Evolutionary conservation across 1,140 invertebrate genomes (phyloP).

Genomic region (Lepidurus packardi): DNA sequence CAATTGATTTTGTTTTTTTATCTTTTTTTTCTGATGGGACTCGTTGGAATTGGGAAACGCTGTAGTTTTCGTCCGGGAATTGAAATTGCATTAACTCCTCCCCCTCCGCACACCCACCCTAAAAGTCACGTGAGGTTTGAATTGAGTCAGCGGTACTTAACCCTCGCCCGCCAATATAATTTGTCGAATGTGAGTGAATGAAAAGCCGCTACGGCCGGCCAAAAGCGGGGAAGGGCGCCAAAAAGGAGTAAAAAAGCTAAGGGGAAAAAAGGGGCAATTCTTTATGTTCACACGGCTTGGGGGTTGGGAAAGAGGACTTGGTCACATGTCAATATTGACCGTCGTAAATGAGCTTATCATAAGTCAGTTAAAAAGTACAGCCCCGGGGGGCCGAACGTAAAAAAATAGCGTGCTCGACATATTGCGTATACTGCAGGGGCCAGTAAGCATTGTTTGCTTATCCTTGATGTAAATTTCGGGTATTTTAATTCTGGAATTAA

Average conservation of each 20-base stretch:
- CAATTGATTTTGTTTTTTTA: background rate
- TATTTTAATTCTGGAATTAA: no score
- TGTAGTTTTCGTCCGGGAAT: conserved; percentile 7
- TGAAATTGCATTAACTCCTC: conserved; percentile 22
- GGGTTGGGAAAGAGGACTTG: background rate
- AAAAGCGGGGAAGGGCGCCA: conserved; percentile 7
- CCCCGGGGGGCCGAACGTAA: background rate
- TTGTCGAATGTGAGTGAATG: conserved; percentile 8
- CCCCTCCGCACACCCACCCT: background rate
- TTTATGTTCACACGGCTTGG: background rate
- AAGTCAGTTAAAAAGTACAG: conserved; percentile 16
- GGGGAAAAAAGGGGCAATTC: conserved; percentile 18
- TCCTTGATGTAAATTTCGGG: background rate
- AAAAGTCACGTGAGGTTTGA: background rate
- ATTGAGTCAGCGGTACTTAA: conserved; percentile 21
- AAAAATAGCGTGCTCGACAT: background rate
- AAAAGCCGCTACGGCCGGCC: background rate
- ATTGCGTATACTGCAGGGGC: background rate
- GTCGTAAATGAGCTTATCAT: conserved; percentile 19
- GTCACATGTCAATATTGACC: conserved; percentile 11
- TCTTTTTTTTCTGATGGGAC: background rate
- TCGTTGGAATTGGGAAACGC: background rate
- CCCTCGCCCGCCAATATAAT: conserved; percentile 17
- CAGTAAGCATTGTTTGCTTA: background rate
- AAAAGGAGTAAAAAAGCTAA: background rate